phyloP scores from a whole-genome alignment of 2,888 invertebrate species.

The Drosophila dives region DNA sequence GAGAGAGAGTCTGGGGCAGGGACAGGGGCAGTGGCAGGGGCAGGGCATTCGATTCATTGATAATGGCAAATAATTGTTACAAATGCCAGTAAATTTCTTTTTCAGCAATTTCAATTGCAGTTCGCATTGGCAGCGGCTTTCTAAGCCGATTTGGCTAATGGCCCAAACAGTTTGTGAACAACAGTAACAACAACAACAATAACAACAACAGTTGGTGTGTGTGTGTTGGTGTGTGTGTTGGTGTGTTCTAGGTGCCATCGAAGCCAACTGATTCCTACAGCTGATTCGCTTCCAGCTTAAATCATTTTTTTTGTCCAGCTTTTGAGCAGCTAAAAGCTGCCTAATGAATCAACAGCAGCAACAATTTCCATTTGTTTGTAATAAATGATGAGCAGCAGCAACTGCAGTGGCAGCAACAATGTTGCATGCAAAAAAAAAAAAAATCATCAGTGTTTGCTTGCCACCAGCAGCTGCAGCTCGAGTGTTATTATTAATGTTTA shows the following conservation, averaged over 20 bases:
- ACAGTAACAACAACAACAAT: constrained; percentile 1
- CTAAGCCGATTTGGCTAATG: constrained; percentile 72
- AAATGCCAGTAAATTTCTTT: constrained; percentile 60
- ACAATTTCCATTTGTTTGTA: constrained; percentile 59
- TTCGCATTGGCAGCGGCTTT: constrained; percentile 45
- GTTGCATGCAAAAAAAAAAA: constrained; percentile 24
- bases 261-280: constrained; percentile 19
- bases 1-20: background rate
- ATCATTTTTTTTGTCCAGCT: constrained; percentile 19
- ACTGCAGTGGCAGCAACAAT: constrained; percentile 11
- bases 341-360: constrained; percentile 48
- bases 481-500: constrained; percentile 56
- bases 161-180: constrained; percentile 51
- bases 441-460: constrained; percentile 57
- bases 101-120: constrained; percentile 51
- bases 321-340: constrained; percentile 47
- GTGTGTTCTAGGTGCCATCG: constrained; percentile 33
- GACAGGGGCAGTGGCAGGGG: background rate
- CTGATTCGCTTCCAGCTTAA: background rate
- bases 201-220: constrained; percentile 7
- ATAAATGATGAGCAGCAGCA: constrained; percentile 48
- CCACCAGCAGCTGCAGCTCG: constrained; percentile 19
- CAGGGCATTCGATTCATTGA: constrained; percentile 53
- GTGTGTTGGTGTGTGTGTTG: too few species aligned
- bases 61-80: constrained; percentile 73